These are phyloP conservation scores for Dicroscelio sp. DNA, from an alignment of 2,888 invertebrate genomes.

Conservation along the genomic window DNA sequence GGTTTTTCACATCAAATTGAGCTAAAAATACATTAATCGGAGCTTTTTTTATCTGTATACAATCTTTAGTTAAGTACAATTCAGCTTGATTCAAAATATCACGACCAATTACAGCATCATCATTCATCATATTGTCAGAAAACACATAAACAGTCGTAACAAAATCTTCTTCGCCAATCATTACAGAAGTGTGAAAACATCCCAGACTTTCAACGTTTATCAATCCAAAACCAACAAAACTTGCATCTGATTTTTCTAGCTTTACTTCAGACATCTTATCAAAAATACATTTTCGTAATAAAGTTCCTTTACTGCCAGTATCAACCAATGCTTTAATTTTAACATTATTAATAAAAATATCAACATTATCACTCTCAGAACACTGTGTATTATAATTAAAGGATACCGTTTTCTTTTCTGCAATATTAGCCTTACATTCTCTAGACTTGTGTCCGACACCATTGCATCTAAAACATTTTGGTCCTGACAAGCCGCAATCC, in stretches of 20 bases:
- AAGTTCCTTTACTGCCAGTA: slow-evolving; percentile 24
- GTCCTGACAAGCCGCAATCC: slow-evolving; percentile 1
- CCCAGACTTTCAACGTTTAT: not conserved
- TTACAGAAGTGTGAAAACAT: slow-evolving; percentile 31
- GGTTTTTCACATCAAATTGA: not conserved
- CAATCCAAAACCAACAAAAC: slow-evolving; percentile 25
- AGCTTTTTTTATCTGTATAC: not conserved
- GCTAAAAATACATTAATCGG: slow-evolving; percentile 6
- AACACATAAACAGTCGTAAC: slow-evolving; percentile 1
- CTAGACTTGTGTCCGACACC: not conserved
- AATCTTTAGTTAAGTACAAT: slow-evolving; percentile 8
- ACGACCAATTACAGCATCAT: slow-evolving; percentile 25
- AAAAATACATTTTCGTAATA: slow-evolving; percentile 40
- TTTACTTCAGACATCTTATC: not conserved
- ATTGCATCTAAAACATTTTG: slow-evolving; percentile 42
- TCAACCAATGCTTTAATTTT: slow-evolving; percentile 33
- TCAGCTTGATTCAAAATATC: slow-evolving; percentile 39
- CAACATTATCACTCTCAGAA: not conserved
- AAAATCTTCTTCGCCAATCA: slow-evolving; percentile 2
- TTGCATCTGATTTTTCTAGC: not conserved
- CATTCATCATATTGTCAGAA: slow-evolving; percentile 14
- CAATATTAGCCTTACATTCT: slow-evolving; percentile 25
- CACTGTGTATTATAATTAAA: slow-evolving; percentile 9
- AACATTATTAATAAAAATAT: slow-evolving; percentile 20
- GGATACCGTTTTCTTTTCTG: slow-evolving; percentile 24